These are phyloP conservation scores for Sussaba pulchella DNA, from an alignment of 2,888 invertebrate genomes.

Conservation along the genomic window DNA sequence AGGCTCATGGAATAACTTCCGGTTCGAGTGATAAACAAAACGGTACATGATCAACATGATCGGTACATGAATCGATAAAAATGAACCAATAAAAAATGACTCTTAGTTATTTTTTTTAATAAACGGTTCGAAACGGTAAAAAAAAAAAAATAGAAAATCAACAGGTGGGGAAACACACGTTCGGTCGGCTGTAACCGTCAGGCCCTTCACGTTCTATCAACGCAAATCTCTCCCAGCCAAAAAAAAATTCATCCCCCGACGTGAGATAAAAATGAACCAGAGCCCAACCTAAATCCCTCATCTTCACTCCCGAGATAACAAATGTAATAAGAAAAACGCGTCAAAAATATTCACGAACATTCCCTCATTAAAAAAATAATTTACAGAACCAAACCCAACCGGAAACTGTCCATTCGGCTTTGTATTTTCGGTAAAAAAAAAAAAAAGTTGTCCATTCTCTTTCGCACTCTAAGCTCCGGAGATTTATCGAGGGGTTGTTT, in stretches of 20 bases:
- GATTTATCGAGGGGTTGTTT: not conserved
- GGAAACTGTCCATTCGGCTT: not conserved
- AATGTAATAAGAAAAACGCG: too few species aligned
- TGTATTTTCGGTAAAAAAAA: not conserved
- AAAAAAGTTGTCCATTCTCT: not conserved
- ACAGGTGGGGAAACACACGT: slow-evolving; percentile 58
- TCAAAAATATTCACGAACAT: too few species aligned
- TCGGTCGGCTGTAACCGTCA: slow-evolving; percentile 54
- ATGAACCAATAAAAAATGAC: not conserved
- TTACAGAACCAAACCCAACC: too few species aligned
- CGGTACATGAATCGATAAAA: not conserved
- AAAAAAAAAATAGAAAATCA: slow-evolving; percentile 65
- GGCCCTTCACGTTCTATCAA: slow-evolving; percentile 14
- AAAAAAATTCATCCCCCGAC: not conserved
- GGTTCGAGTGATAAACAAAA: too few species aligned
- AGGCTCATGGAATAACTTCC: too few species aligned
- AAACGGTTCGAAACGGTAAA: slow-evolving; percentile 35
- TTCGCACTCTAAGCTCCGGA: not conserved
- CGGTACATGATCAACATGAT: too few species aligned
- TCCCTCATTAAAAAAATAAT: too few species aligned
- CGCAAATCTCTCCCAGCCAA: not conserved
- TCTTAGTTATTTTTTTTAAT: slow-evolving; percentile 1
- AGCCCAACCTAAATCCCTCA: too few species aligned
- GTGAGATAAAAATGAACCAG: not conserved
- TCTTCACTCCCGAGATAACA: too few species aligned